These are phyloP conservation scores for Stichopus chloronotus DNA, from an alignment of 35 echinoderm and acorn worm species.

Conservation along the genomic window DNA sequence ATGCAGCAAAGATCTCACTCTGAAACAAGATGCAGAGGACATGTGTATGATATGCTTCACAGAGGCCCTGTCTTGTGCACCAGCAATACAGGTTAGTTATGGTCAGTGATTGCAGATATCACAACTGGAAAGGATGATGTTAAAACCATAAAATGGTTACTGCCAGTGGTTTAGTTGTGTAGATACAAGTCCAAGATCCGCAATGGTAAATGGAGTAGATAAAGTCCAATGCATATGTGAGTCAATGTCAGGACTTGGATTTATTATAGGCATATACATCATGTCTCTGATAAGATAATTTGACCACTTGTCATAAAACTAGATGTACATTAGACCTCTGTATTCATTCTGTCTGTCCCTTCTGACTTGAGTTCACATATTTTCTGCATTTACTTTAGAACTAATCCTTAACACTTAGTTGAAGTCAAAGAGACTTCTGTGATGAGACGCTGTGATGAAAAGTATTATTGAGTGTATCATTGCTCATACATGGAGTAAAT, in stretches of 20 bases:
- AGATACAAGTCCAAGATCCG: slow-evolving; percentile 58
- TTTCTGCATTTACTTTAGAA: too few relatives aligned
- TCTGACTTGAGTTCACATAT: too few relatives aligned
- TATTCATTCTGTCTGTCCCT: too few relatives aligned
- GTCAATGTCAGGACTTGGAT: slow-evolving; percentile 34
- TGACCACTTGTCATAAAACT: too few relatives aligned
- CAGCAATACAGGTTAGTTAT: slow-evolving; percentile 86
- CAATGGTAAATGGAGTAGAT: slow-evolving; percentile 70
- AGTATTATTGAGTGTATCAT: too few relatives aligned
- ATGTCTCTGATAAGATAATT: too few relatives aligned
- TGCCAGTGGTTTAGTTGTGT: slow-evolving; percentile 40
- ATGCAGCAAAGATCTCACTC: slow-evolving; percentile 65
- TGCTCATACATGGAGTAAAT: too few relatives aligned
- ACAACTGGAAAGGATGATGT: slow-evolving; percentile 76
- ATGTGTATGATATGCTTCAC: slow-evolving; percentile 99
- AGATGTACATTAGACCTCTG: too few relatives aligned
- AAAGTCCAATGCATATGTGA: slow-evolving; percentile 91
- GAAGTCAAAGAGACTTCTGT: too few relatives aligned
- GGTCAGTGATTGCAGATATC: background rate
- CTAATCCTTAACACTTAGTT: too few relatives aligned
- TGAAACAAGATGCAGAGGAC: slow-evolving; percentile 97
- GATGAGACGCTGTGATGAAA: too few relatives aligned
- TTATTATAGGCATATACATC: too few relatives aligned
- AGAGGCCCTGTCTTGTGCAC: slow-evolving; percentile 92
- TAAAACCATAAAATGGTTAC: slow-evolving; percentile 60